Conservation (phyloP, 2,113 vertebrate species). For the Neopipo cinnamomea region DNA sequence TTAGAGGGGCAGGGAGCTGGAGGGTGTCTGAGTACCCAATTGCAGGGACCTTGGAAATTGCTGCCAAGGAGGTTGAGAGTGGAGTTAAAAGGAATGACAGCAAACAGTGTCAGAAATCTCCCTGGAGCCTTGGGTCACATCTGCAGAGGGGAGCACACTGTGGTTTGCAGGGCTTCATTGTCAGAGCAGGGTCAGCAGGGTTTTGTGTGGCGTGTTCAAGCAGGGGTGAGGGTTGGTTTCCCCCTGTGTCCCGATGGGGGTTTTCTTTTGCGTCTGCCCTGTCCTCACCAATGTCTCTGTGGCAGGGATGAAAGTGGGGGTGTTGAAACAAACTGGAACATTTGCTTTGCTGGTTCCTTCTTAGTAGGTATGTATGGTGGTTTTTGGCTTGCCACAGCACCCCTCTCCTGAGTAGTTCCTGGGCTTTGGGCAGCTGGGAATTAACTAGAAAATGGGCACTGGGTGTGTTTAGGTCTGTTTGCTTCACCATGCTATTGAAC, state of each 20-base stretch:
- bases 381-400: not conserved
- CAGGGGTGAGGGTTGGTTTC: not conserved
- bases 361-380: not conserved
- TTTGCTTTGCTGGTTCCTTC: not conserved
- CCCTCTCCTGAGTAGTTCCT: not conserved
- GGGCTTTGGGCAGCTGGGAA: not conserved
- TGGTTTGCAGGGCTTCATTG: not conserved
- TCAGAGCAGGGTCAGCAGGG: not conserved
- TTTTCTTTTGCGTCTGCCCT: not conserved
- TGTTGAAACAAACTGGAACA: not conserved
- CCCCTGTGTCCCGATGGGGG: not conserved
- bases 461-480: not conserved
- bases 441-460: not conserved
- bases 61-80: not conserved
- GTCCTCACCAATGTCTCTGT: not conserved
- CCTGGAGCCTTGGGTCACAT: not conserved
- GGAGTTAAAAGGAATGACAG: not conserved
- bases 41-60: not conserved
- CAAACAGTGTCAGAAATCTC: not conserved
- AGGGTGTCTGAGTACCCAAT: not conserved
- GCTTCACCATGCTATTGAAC: not conserved
- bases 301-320: not conserved
- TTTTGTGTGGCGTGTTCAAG: accelerated
- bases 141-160: not conserved
- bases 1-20: not conserved